These are phyloP conservation scores for Eupithecia vulgata DNA, from an alignment of 2,888 invertebrate genomes.

Conservation along the genomic window DNA sequence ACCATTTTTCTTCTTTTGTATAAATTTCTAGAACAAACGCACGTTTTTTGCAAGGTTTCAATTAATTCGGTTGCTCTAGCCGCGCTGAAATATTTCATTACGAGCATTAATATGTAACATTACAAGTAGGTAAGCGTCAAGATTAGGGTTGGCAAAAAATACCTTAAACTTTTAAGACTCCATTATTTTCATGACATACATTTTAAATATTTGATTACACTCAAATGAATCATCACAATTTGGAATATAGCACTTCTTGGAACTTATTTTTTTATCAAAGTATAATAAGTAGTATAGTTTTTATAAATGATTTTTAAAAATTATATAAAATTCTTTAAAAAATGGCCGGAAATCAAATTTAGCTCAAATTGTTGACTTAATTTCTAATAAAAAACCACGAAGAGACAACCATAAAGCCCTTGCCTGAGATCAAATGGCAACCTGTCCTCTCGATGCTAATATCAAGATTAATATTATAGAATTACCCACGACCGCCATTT, in stretches of 20 bases:
- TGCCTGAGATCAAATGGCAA: conserved; percentile 69
- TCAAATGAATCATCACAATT: background rate
- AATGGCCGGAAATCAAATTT: background rate
- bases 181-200: background rate
- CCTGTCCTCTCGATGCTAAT: conserved; percentile 73
- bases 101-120: conserved; percentile 63
- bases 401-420: conserved; percentile 43
- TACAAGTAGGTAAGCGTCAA: conserved; percentile 58
- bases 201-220: background rate
- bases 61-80: conserved; percentile 50
- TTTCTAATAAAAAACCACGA: background rate
- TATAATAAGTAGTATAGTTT: no score
- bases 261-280: background rate
- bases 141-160: conserved; percentile 33
- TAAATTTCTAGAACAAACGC: conserved; percentile 35
- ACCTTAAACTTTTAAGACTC: background rate
- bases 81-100: conserved; percentile 64
- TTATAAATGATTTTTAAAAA: no score
- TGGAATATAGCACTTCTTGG: background rate
- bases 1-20: background rate
- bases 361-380: background rate
- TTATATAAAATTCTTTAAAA: no score
- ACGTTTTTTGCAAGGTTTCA: conserved; percentile 49
- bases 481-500: conserved; percentile 62
- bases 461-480: conserved; percentile 69